A percentile compares a stretch with the other conserved stretches of the same genome.
Evolutionary conservation across 1,140 invertebrate species (phyloP).

Genomic region (Sycophila sp.): DNA sequence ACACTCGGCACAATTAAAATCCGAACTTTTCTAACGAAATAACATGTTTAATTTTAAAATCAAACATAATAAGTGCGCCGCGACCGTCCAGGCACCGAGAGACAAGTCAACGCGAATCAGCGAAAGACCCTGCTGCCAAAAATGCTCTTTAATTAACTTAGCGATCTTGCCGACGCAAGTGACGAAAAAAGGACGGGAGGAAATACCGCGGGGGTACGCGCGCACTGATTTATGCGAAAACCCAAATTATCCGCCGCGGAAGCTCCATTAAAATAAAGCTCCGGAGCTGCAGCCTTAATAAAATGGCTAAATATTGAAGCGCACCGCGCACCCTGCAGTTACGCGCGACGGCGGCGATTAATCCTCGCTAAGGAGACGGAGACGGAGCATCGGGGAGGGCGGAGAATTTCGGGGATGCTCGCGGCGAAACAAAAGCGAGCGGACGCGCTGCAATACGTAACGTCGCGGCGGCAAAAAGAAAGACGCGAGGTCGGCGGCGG

Average conservation of each 20-base stretch:
- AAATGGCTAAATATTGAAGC: conserved; percentile 18
- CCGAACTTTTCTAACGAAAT: not conserved
- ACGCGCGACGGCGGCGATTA: conserved; percentile 47
- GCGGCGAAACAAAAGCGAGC: conserved; percentile 54
- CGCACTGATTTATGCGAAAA: not conserved
- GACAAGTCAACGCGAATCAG: not conserved
- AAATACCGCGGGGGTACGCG: not conserved
- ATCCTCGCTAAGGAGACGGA: conserved; percentile 54
- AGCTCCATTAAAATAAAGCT: conserved; percentile 18
- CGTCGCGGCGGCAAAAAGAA: conserved; percentile 40
- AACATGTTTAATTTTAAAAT: conserved; percentile 17
- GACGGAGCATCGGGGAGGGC: conserved; percentile 39
- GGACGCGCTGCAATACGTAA: conserved; percentile 60
- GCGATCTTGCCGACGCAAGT: conserved; percentile 6
- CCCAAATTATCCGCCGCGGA: conserved; percentile 19
- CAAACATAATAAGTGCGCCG: conserved; percentile 5
- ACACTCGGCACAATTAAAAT: not conserved
- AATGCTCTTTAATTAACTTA: conserved; percentile 31
- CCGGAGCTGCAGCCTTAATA: not conserved
- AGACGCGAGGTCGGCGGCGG: conserved; percentile 44
- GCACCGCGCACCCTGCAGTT: not conserved
- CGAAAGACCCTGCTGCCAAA: not conserved
- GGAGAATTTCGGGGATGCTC: conserved; percentile 1
- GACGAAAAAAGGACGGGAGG: not conserved
- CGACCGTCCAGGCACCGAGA: not conserved